These are phyloP conservation scores for Diplolepis rosae DNA, from an alignment of 2,888 invertebrate genomes.

Conservation along the genomic window DNA sequence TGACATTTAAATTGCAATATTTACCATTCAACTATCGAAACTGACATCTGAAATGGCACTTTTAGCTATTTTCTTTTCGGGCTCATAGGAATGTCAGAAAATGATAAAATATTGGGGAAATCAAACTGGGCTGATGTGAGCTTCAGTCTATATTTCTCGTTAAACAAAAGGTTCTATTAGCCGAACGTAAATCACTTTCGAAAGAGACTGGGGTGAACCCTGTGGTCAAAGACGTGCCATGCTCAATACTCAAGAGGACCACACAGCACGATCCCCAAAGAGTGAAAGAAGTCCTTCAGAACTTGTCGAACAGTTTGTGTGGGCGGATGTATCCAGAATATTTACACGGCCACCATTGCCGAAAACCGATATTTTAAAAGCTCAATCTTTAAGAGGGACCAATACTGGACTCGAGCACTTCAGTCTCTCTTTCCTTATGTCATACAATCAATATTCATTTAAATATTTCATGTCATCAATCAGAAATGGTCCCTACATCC, in stretches of 20 bases:
- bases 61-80: too few relatives aligned
- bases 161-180: conserved; percentile 63
- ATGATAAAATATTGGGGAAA: too few relatives aligned
- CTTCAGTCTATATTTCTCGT: conserved; percentile 39
- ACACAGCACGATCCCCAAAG: conserved; percentile 57
- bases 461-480: background rate
- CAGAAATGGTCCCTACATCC: background rate
- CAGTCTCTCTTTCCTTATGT: background rate
- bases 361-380: conserved; percentile 54
- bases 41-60: too few relatives aligned
- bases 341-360: conserved; percentile 52
- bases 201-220: conserved; percentile 42
- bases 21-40: too few relatives aligned
- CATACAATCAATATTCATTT: background rate
- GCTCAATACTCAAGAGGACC: conserved; percentile 52
- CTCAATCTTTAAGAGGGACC: conserved; percentile 37
- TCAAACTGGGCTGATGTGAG: background rate
- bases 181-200: conserved; percentile 61
- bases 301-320: conserved; percentile 34
- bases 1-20: too few relatives aligned
- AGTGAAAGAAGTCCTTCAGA: conserved; percentile 35
- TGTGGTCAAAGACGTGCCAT: conserved; percentile 39
- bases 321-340: conserved; percentile 51
- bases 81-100: too few relatives aligned
- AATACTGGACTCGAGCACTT: background rate